Evolutionary conservation across 2,888 invertebrate species (phyloP), one percentile per base, ranked within the genome.

Genomic region (Cinara cedri): DNA sequence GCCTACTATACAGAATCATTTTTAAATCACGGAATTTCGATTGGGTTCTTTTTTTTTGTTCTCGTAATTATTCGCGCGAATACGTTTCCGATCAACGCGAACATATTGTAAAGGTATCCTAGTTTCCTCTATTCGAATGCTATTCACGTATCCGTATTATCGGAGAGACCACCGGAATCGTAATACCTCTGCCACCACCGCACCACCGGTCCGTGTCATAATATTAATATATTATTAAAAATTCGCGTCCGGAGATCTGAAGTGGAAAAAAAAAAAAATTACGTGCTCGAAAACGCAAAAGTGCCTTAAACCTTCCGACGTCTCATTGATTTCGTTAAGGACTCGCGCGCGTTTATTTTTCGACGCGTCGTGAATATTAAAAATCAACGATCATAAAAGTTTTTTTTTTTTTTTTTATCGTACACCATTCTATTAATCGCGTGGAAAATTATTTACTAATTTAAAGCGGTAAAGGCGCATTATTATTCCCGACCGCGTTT

Each of bases 321-420:
- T n/a, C 8, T 60, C 60, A 60, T 72, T 72, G 44, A 72, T 72
- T 72, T 57, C 44, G 46, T 34, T 72, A 60, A 72, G 44, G 72
- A 46, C 44, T 60, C 46, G n/a, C n/a, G 19, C 34, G 34, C 34
- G 34, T 11, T 72, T 72, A 60, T 72, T 57, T 26, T 60, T 46
- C 24, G 24, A 60, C 24, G 60, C n/a, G 72, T 11, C 4, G 24
- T 44, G 44, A 72, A 72, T 72, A 54, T 70, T 42, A 34, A 34
- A 70, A 42, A 21, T 55, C 10, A 34, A 3, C 9, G 14, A 70
- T 24, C 16, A 60, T 26, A 10, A 26, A 60, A 34, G 34, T 34
- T 34, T 34, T 34, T 34, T 34, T 34, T 34, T 34, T 34, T 34
- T 34, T 34, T 60, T 9, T 9, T 60, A 24, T 24, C n/a, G n/a